Percentiles rank a stretch among this genome's conserved stretches.
Evolutionary conservation across 2,797 vertebrate species (phyloP).

Genomic region (Menidia menidia): DNA sequence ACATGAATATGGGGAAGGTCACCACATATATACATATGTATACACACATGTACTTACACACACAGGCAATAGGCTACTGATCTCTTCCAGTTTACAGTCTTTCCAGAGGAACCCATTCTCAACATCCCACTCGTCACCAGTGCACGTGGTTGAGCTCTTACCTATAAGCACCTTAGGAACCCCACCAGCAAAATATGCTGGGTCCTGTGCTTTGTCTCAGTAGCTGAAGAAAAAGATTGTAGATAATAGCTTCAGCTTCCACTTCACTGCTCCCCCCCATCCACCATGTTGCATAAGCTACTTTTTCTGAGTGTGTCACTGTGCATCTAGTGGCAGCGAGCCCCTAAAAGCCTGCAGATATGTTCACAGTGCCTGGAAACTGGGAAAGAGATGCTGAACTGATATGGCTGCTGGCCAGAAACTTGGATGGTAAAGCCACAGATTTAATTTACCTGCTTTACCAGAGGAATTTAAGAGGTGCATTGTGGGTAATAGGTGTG

Average conservation of each 20-base stretch:
- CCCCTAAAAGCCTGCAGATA: conserved; percentile 53
- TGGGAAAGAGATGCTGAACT: conserved; percentile 53
- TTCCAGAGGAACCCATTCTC: conserved; percentile 53
- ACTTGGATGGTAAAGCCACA: conserved; percentile 61
- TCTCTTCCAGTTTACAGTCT: conserved; percentile 47
- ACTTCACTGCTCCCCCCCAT: conserved; percentile 43
- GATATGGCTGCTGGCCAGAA: conserved; percentile 68
- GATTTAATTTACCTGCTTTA: conserved; percentile 75
- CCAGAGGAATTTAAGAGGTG: conserved; percentile 50
- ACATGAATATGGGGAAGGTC: too few relatives aligned
- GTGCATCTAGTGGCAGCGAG: conserved; percentile 35
- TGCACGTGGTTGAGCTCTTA: conserved; percentile 54
- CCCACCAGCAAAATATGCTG: conserved; percentile 22
- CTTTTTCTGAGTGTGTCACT: conserved; percentile 43
- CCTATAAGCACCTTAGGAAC: conserved; percentile 61
- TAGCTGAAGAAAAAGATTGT: conserved; percentile 60
- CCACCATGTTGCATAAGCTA: conserved; percentile 54
- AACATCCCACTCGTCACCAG: conserved; percentile 54
- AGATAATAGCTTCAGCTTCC: conserved; percentile 64
- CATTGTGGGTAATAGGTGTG: conserved; percentile 44
- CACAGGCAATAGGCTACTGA: conserved; percentile 42
- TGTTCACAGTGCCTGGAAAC: conserved; percentile 67
- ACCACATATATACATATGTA: too few relatives aligned
- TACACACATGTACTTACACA: too few relatives aligned
- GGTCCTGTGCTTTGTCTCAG: conserved; percentile 62